These are phyloP conservation scores for Ophioninae sp. DNA, from an alignment of 2,888 invertebrate species.

Conservation along the genomic window DNA sequence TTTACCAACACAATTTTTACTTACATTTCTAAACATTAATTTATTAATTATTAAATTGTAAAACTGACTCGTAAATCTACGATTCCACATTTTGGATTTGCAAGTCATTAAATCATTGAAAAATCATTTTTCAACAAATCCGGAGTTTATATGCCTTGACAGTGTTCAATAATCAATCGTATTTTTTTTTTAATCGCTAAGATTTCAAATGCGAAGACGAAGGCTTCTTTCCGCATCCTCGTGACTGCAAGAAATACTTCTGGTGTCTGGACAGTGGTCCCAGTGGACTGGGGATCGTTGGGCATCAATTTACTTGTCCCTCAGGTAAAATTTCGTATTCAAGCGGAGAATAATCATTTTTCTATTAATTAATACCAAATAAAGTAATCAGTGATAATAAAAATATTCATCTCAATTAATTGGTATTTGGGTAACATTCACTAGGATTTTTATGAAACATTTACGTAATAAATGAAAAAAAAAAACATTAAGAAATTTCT, in stretches of 20 bases:
- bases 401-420: too few relatives aligned
- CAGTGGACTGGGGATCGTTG: slow-evolving; percentile 93
- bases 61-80: too few relatives aligned
- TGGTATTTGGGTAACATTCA: too few relatives aligned
- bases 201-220: slow-evolving; percentile 96
- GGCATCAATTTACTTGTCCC: slow-evolving; percentile 96
- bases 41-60: too few relatives aligned
- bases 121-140: neutral
- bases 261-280: slow-evolving; percentile 96
- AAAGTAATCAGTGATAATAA: too few relatives aligned
- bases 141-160: neutral
- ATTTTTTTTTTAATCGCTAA: slow-evolving; percentile 70
- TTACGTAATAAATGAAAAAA: too few relatives aligned
- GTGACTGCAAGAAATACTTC: slow-evolving; percentile 96
- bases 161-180: slow-evolving; percentile 14
- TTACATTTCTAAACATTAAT: too few relatives aligned
- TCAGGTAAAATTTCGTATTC: slow-evolving; percentile 84
- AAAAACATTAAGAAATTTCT: too few relatives aligned
- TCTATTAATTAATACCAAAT: too few relatives aligned
- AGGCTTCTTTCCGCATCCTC: slow-evolving; percentile 95
- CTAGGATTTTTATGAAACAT: too few relatives aligned
- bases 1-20: too few relatives aligned
- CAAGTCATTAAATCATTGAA: neutral
- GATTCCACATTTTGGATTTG: too few relatives aligned
- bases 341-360: neutral